A percentile compares a stretch with the other conserved stretches of the same genome.
Conservation (phyloP, 2,113 vertebrate species). For the Ardeotis arabs region DNA sequence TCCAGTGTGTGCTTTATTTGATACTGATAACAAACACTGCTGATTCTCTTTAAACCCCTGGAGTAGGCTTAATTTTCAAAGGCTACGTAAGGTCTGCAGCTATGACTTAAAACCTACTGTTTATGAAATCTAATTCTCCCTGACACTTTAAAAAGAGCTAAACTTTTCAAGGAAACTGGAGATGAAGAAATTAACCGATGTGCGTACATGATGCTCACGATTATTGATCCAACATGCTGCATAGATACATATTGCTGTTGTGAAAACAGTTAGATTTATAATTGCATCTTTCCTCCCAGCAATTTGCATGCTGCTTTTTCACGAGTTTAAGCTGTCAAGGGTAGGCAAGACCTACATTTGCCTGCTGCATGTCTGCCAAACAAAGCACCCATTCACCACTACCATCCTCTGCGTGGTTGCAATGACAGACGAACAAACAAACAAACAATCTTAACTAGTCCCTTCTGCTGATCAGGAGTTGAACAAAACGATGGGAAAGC, state of each 20-base stretch:
- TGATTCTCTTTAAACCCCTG: background rate
- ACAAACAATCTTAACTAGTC: background rate
- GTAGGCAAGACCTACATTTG: background rate
- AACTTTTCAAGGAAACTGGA: background rate
- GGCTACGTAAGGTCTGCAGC: background rate
- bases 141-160: background rate
- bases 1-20: background rate
- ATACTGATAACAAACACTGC: background rate
- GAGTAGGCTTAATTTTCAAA: background rate
- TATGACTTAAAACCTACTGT: background rate
- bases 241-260: background rate
- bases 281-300: background rate
- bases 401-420: background rate
- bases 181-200: background rate
- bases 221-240: background rate
- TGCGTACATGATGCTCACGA: background rate
- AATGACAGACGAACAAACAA: background rate
- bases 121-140: background rate
- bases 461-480: background rate
- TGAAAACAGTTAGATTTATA: background rate
- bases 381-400: background rate
- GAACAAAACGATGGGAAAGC: background rate
- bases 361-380: background rate
- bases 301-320: background rate
- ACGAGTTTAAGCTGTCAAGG: background rate